phyloP scores from a whole-genome alignment of 2,113 vertebrate genomes.

The Climacteris rufus region DNA sequence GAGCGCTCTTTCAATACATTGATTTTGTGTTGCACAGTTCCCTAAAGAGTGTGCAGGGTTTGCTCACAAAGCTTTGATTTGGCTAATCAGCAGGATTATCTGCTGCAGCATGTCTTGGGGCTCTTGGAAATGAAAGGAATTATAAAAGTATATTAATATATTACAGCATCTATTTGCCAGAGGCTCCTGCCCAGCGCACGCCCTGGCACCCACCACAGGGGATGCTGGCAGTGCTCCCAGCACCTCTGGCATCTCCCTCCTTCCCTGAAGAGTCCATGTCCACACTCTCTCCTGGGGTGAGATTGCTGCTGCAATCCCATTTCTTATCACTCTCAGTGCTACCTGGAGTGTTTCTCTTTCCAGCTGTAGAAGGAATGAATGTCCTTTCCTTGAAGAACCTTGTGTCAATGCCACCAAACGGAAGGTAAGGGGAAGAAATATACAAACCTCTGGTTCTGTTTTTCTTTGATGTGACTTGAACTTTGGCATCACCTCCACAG shows the following conservation, averaged over 20 bases:
- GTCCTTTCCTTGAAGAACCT: background rate
- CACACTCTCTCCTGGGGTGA: background rate
- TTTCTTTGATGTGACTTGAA: background rate
- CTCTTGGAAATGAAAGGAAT: slow-evolving; percentile 23
- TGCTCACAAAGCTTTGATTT: slow-evolving; percentile 31
- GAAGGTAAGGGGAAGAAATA: background rate
- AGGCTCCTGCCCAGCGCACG: background rate
- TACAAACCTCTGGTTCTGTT: background rate
- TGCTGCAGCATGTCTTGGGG: background rate
- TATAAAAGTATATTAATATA: background rate
- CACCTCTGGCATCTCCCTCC: background rate
- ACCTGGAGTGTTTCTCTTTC: background rate
- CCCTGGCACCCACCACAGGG: background rate
- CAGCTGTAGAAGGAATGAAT: background rate
- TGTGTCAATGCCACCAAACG: background rate
- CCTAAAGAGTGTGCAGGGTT: background rate
- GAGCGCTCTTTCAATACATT: background rate
- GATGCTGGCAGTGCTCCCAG: background rate
- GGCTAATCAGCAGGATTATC: slow-evolving; percentile 28
- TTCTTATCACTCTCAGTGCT: background rate
- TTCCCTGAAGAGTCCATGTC: background rate
- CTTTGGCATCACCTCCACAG: background rate
- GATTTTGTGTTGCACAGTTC: background rate
- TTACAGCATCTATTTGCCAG: background rate
- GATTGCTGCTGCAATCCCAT: background rate